These are phyloP conservation scores for Cydia amplana DNA, from an alignment of 1,140 invertebrate genomes.

Conservation along the genomic window DNA sequence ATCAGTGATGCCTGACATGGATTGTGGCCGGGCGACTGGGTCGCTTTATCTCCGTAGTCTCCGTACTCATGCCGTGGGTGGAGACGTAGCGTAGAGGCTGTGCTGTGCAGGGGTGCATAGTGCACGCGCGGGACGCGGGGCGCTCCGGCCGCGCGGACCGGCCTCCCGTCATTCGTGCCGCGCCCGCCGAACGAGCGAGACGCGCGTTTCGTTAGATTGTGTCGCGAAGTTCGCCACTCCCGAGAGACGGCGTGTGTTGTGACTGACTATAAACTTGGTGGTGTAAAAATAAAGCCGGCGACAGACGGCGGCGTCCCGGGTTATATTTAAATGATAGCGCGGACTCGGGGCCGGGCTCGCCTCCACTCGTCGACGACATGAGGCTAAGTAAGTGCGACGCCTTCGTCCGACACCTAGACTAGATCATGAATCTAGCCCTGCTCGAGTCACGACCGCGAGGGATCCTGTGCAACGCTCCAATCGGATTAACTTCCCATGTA, in stretches of 20 bases:
- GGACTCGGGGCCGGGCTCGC: conserved; percentile 56
- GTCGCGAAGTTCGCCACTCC: conserved; percentile 43
- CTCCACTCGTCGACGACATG: conserved; percentile 66
- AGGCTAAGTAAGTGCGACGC: conserved; percentile 71
- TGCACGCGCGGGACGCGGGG: conserved; percentile 48
- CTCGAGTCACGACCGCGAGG: conserved; percentile 16
- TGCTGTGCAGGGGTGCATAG: conserved; percentile 69
- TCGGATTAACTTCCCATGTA: conserved; percentile 20
- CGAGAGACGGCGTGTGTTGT: conserved; percentile 62
- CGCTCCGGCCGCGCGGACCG: conserved; percentile 47
- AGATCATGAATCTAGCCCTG: conserved; percentile 49
- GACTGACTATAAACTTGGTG: conserved; percentile 55
- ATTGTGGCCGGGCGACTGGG: conserved; percentile 39
- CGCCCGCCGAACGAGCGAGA: conserved; percentile 41
- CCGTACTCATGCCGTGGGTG: conserved; percentile 30
- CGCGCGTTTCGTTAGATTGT: conserved; percentile 28
- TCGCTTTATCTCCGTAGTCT: conserved; percentile 60
- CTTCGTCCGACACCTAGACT: conserved; percentile 49
- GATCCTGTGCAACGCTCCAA: not conserved
- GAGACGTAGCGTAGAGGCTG: conserved; percentile 56
- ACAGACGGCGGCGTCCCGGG: conserved; percentile 70
- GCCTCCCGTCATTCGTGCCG: conserved; percentile 56
- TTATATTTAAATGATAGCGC: conserved; percentile 79
- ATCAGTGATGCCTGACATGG: conserved; percentile 48
- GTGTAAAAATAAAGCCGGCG: conserved; percentile 77